Base-by-base conservation (phyloP, 1,140 invertebrate species). In the Drosophila dunni region DNA sequence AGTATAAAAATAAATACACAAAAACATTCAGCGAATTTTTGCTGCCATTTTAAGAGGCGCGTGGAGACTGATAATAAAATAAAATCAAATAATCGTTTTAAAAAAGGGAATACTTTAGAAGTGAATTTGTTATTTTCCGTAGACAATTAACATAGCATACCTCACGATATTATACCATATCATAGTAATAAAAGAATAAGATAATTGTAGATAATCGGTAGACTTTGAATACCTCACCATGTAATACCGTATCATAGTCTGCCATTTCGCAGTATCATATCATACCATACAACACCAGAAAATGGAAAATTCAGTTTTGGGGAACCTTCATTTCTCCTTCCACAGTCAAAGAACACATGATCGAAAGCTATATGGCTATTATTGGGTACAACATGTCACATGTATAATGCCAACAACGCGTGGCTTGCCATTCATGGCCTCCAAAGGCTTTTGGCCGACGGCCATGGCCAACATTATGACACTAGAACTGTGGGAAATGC, bases 261-360 rank as follows among this genome's bases (percentile, higher is more conserved):
- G n/a, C n/a, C n/a, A n/a, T n/a, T n/a, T n/a, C n/a, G n/a, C n/a
- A n/a, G n/a, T n/a, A n/a, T n/a, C n/a, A n/a, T n/a, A 3, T 5
- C 13, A 46, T 46, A 46, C 15, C 17, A 46, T 15, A 20, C 17
- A 7, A n/a, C 24, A 46, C 15, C 17, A 17, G 7, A 20, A 17
- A 1, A n/a, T n/a, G n/a, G n/a, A n/a, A n/a, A n/a, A n/a, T 54
- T 54, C 17, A 29, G 40, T 36, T 36, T 13, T 54, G 60, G 48
- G 57, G 48, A 67, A 89, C 84, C 84, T 88, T 88, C 85, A 90
- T 88, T 89, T 88, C 81, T 88, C 84, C 84, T 88, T 86, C 79
- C 66, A 17, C 53, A 20, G 51, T 7, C 51, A 15, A 33, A 24
- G 56, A 65, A 50, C 84, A 89, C 84, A 84, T 88, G 80, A 84